These are phyloP conservation scores for Budorcas taxicolor DNA, from an alignment of 2,113 vertebrate genomes.

Conservation along the genomic window DNA sequence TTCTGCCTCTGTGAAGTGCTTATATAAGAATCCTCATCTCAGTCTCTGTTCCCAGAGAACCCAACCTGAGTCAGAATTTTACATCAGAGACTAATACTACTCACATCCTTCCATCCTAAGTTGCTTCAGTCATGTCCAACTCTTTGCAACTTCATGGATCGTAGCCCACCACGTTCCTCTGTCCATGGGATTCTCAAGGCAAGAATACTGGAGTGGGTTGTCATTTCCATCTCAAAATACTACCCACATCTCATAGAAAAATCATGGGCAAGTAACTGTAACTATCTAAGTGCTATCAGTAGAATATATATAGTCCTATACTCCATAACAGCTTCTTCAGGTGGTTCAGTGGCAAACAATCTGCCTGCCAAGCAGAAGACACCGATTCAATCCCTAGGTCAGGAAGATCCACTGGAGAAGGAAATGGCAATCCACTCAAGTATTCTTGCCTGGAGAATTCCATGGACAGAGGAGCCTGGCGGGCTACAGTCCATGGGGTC, in stretches of 20 bases:
- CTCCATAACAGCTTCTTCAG: background rate
- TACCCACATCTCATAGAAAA: background rate
- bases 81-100: background rate
- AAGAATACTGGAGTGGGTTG: background rate
- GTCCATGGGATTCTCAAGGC: background rate
- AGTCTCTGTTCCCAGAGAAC: background rate
- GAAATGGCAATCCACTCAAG: background rate
- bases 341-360: background rate
- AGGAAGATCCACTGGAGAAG: background rate
- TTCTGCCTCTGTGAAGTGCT: background rate
- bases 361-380: background rate
- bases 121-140: background rate
- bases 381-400: background rate
- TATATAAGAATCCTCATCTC: background rate
- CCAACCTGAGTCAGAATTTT: background rate
- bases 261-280: background rate
- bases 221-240: background rate
- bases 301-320: background rate
- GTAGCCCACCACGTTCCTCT: background rate
- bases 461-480: background rate
- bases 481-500: background rate
- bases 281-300: slow-evolving; percentile 8
- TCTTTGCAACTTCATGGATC: background rate
- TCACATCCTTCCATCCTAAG: background rate
- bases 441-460: background rate